Evolutionary conservation across 2,113 vertebrate species (phyloP), one percentile per base, ranked within the genome.

Genomic region (Mobula birostris): DNA sequence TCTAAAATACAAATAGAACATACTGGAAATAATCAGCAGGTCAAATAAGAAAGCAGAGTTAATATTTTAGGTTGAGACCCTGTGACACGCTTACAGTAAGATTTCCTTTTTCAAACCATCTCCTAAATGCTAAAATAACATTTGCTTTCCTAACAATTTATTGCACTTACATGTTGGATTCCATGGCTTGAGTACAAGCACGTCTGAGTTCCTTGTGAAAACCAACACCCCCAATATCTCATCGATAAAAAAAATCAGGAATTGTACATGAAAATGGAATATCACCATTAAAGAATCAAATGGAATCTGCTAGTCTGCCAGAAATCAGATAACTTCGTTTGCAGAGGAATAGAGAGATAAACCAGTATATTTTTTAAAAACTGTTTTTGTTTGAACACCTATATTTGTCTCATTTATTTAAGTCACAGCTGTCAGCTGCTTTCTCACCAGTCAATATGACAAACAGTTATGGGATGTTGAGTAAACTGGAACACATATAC

Each of bases 321-420:
- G 58, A 56, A 61, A 88, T 88, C 12, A 88, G 27, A 63, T 12
- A 63, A 27, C 24, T 29, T 32, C 27, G 56, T 88, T 63, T 29
- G 61, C 27, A 87, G 9, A 61, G 83, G 61, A 88, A n/a, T 29
- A 29, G 58, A 17, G 12, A 11, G 58, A n/a, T 63, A 88, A 88
- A 63, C 56, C 56, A 88, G 24, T 58, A 63, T 11, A 63, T 63
- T 11, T 11, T 6, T n/a, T n/a, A 5, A 29, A 5, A 61, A 56
- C 27, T 27, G 19, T 29, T 61, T 87, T 87, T 2, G 58, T 29
- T 61, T 15, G 58, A 87, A 5, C 29, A 88, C 27, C 58, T 63
- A 63, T 12, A 24, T 88, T 83, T 83, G 80, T 83, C 40, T 19
- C 87, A n/a, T 63, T 32, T 27, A 90, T 90, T 90, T 66, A 90